Base-by-base conservation (phyloP, 2,888 invertebrate genomes). In the Malacosoma neustria region DNA sequence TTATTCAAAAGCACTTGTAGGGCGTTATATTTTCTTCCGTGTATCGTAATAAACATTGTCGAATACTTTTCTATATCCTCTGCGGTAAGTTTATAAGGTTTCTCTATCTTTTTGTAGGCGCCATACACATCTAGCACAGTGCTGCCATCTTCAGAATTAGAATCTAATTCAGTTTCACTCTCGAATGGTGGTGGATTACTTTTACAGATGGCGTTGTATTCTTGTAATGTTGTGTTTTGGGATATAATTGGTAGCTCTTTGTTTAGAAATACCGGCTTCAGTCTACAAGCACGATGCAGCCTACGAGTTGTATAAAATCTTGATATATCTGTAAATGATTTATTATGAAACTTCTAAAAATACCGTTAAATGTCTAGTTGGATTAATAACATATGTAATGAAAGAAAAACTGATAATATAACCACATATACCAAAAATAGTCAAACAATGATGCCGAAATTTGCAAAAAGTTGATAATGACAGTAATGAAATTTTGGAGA, bases 1-100 rank as follows among this genome's bases (percentile, higher is more conserved):
- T 75, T 75, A 37, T 72, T 72, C 7, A 61, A 41, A 22, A 74
- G 39, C 1, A 72, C 45, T 40, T 59, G 61, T 29, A 73, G 45
- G 2, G 66, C 55, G 42, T 74, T 74, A 39, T 54, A 61, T 39
- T 61, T 48, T 31, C 45, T 45, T 0, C 59, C 70, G 13, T 46
- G 37, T 1, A 70, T 39, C 2, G 40, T 48, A 1, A 72, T 43
- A 42, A 48, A 61, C 43, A 54, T 55, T 22, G 61, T 49, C 0
- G 68, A 57, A 45, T 66, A 73, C 35, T 61, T 56, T 34, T 71
- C 59, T 29, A 72, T 58, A 40, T 73, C 72, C 0, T 49, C 40
- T 2, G 61, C 48, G 3, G 64, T 60, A 3, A 72, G 51, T 42
- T 51, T 60, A 13, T 50, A 57, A 1, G 38, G 34, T 14, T 46